Evolutionary conservation across 2,888 invertebrate genomes (phyloP), one percentile per base, ranked within the genome.

Genomic region (Herminia tarsipennalis): DNA sequence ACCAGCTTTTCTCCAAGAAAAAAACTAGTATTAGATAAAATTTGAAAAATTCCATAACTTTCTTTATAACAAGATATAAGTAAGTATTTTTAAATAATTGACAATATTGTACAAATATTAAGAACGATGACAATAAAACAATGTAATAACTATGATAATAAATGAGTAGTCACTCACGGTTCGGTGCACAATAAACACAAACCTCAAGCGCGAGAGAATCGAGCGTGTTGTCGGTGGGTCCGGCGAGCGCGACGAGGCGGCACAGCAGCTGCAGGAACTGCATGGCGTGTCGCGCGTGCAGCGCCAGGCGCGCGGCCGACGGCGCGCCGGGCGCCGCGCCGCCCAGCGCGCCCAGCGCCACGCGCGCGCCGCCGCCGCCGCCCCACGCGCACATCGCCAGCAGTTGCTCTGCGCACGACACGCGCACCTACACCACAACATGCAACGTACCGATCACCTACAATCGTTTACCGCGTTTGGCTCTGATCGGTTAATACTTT

Each of bases 401-500:
- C 78, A 98, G 94, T 83, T 97, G 97, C 79, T 97, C 97, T 3
- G 95, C 95, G 41, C 97, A 96, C 29, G 95, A 94, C 41, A 94
- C 93, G 53, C 97, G 93, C 45, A 97, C 93, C 76, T 95, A 80
- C 5, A 14, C 4, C 2, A 35, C 30, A 9, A 4, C 10, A 12
- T 12, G n/a, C n/a, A 33, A 9, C 2, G 27, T 27, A n/a, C n/a
- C n/a, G n/a, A n/a, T n/a, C n/a, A n/a, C n/a, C n/a, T n/a, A n/a
- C n/a, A n/a, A n/a, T n/a, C n/a, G n/a, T n/a, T n/a, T n/a, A n/a
- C n/a, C n/a, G n/a, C n/a, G n/a, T n/a, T n/a, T n/a, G n/a, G n/a
- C n/a, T n/a, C n/a, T n/a, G n/a, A n/a, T n/a, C n/a, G n/a, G n/a
- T n/a, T n/a, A n/a, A n/a, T n/a, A n/a, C n/a, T n/a, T n/a, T n/a